Evolutionary conservation across 2,113 vertebrate genomes (phyloP), one percentile per base, ranked within the genome.

Genomic region (Toxostoma redivivum): DNA sequence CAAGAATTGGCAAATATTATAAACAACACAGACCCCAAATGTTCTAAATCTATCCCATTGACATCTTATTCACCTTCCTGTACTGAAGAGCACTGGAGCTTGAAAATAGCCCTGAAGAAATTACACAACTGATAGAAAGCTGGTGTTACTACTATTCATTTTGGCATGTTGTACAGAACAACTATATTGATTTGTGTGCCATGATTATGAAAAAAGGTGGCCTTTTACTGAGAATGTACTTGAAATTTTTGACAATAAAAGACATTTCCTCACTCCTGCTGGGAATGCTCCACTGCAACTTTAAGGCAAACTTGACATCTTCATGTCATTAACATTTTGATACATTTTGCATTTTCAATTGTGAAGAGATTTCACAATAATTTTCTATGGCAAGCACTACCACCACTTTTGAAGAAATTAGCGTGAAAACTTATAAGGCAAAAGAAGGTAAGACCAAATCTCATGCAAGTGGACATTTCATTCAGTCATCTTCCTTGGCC

Each of bases 1-100:
- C 89, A 95, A 95, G 94, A 93, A 95, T 86, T 94, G 95, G 82
- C 92, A 97, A 97, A 97, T 93, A 88, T 96, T 95, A 93, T 40
- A 97, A 96, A 97, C 3, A 58, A 95, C 54, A 56, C 30, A 58
- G 72, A 54, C 7, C n/a, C 57, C 45, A 81, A 74, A 69, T n/a
- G 33, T 38, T 89, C 79, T 88, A 92, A 94, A 94, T 95, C 96
- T 95, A 92, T 77, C 45, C 69, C 74, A 92, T 37, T 89, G 93
- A 96, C 94, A 94, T 78, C 48, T 91, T 83, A 88, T 71, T 97
- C 92, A 86, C 90, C 69, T 96, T 97, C 71, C 67, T 60, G 44
- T 71, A 58, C 67, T 23, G 44, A 89, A 72, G 30, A 96, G 72
- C 86, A 91, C 47, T 94, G 95, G 40, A 94, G 90, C 94, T 93